These are phyloP conservation scores for Eudiplozoon nipponicum DNA, from an alignment of 2,888 invertebrate genomes.

Conservation along the genomic window DNA sequence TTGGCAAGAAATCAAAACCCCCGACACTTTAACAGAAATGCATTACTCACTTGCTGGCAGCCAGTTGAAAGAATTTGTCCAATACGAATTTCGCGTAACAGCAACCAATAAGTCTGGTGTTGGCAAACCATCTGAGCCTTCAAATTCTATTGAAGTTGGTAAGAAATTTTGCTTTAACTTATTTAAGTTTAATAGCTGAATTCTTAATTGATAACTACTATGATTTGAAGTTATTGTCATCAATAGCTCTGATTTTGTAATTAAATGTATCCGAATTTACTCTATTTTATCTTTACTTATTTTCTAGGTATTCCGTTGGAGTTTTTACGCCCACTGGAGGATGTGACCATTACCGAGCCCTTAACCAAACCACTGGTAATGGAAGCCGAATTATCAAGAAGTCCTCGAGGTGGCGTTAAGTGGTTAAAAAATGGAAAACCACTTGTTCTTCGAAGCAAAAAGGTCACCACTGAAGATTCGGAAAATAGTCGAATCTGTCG, in stretches of 20 bases:
- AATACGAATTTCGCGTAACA: conserved; percentile 19
- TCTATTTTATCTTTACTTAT: too few species aligned
- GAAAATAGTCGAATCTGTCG: too few species aligned
- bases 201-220: too few species aligned
- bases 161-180: too few species aligned
- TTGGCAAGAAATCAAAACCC: conserved; percentile 40
- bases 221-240: too few species aligned
- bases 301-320: conserved; percentile 46
- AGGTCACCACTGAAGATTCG: too few species aligned
- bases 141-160: conserved; percentile 19
- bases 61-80: conserved; percentile 20
- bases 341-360: too few species aligned
- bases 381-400: conserved; percentile 1
- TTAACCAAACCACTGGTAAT: background rate
- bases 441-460: conserved; percentile 20
- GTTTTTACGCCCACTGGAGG: conserved; percentile 39
- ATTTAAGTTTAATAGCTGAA: too few species aligned
- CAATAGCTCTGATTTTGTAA: too few species aligned
- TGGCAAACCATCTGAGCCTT: conserved; percentile 20
- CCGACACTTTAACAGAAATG: conserved; percentile 22
- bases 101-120: conserved; percentile 20
- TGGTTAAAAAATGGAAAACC: conserved; percentile 36
- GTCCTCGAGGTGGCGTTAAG: conserved; percentile 20
- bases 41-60: conserved; percentile 15
- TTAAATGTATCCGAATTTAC: too few species aligned